Evolutionary conservation across 2,888 invertebrate species (phyloP).

Genomic region (Apamea sordens): DNA sequence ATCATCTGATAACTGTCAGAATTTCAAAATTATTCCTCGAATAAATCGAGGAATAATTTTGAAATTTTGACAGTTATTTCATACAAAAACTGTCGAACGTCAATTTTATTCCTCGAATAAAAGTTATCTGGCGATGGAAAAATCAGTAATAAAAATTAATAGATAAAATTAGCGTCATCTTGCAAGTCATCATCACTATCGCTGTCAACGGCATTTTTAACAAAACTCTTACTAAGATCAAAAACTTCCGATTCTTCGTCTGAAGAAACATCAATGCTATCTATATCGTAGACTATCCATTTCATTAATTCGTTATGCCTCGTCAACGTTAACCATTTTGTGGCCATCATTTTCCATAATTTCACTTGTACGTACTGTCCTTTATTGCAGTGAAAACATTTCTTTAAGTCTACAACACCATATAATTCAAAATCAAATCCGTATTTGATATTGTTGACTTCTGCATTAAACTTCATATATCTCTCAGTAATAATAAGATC

Average conservation of each 20-base stretch:
- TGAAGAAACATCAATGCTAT: slow-evolving; percentile 79
- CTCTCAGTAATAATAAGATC: slow-evolving; percentile 75
- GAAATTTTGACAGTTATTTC: too few relatives aligned
- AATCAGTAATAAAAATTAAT: neutral
- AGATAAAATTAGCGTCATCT: slow-evolving; percentile 51
- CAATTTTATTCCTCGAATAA: too few relatives aligned
- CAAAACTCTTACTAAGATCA: slow-evolving; percentile 63
- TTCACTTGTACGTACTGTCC: slow-evolving; percentile 82
- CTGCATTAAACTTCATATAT: slow-evolving; percentile 75
- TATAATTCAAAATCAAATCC: slow-evolving; percentile 83
- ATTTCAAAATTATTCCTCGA: too few relatives aligned
- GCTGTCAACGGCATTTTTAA: slow-evolving; percentile 67
- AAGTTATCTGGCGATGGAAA: too few relatives aligned
- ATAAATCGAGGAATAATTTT: too few relatives aligned
- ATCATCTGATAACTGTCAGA: too few relatives aligned
- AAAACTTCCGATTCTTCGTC: slow-evolving; percentile 74
- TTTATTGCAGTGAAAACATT: slow-evolving; percentile 77
- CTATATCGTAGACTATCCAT: slow-evolving; percentile 84
- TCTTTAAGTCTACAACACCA: slow-evolving; percentile 76
- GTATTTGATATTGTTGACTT: slow-evolving; percentile 75
- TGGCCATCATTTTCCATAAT: slow-evolving; percentile 76
- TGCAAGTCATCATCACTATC: slow-evolving; percentile 75
- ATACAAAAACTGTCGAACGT: too few relatives aligned
- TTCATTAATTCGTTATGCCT: slow-evolving; percentile 73
- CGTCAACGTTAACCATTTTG: slow-evolving; percentile 80